A percentile compares a stretch with the other conserved stretches of the same genome.
Conservation (phyloP, 2,113 vertebrate species). For the Australoheros scitulus region DNA sequence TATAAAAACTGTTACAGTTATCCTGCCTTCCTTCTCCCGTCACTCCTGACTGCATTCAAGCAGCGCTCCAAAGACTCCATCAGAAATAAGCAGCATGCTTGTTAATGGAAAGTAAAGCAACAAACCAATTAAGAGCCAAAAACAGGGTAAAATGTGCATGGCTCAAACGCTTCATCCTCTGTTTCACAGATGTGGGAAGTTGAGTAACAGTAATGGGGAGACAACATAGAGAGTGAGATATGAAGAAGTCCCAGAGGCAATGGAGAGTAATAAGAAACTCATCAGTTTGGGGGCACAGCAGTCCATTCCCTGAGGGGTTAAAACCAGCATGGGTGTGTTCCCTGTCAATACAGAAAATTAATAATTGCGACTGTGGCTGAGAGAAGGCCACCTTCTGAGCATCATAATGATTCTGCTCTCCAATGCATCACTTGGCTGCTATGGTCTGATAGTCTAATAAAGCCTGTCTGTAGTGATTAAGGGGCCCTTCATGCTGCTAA, state of each 20-base stretch:
- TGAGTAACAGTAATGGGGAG: not conserved
- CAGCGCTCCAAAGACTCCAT: not conserved
- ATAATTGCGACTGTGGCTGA: slow-evolving; percentile 45
- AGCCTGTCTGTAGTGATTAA: slow-evolving; percentile 53
- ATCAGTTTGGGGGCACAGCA: slow-evolving; percentile 17
- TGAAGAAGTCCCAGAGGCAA: not conserved
- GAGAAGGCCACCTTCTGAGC: slow-evolving; percentile 39
- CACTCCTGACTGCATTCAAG: slow-evolving; percentile 53
- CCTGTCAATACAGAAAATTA: slow-evolving; percentile 47
- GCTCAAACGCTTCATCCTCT: not conserved
- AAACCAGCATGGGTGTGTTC: slow-evolving; percentile 46
- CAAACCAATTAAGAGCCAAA: not conserved
- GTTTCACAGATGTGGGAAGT: not conserved
- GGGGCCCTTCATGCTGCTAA: slow-evolving; percentile 41
- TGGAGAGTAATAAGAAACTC: slow-evolving; percentile 31
- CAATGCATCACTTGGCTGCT: slow-evolving; percentile 51
- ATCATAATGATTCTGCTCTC: slow-evolving; percentile 48
- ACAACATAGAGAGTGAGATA: not conserved
- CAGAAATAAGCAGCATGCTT: slow-evolving; percentile 28
- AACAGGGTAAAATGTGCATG: not conserved
- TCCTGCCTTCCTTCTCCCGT: slow-evolving; percentile 18
- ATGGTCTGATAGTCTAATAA: slow-evolving; percentile 61
- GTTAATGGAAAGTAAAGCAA: slow-evolving; percentile 41
- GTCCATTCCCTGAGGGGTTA: slow-evolving; percentile 54
- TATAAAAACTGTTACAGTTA: not conserved